Percentiles rank a stretch among this genome's conserved stretches.
These are phyloP conservation scores for Channa argus DNA, from an alignment of 2,113 vertebrate species.

Conservation along the genomic window DNA sequence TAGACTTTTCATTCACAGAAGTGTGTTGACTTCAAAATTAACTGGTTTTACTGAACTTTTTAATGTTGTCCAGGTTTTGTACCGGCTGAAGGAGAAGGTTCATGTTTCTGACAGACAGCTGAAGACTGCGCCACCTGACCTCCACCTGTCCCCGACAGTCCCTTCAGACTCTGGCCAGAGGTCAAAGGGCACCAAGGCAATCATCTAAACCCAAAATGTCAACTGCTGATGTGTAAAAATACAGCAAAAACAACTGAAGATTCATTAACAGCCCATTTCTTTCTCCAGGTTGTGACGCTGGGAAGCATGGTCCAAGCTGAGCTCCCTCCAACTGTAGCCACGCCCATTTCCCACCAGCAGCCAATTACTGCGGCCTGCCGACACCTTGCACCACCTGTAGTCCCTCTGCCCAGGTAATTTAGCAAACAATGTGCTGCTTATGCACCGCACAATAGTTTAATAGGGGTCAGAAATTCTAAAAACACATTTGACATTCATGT, in stretches of 20 bases:
- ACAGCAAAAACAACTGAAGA: rapidly evolving
- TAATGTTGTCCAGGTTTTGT: constrained; percentile 87
- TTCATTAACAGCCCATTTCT: not conserved
- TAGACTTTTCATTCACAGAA: not conserved
- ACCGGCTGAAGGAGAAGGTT: constrained; percentile 92
- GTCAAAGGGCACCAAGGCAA: constrained; percentile 74
- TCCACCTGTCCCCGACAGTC: constrained; percentile 84
- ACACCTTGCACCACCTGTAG: constrained; percentile 44
- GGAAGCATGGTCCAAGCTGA: constrained; percentile 93
- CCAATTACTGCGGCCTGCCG: constrained; percentile 64
- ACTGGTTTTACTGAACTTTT: no score
- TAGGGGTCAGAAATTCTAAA: no score
- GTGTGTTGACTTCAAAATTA: no score
- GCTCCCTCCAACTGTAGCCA: constrained; percentile 82
- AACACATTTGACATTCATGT: no score
- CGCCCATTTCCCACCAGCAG: constrained; percentile 65
- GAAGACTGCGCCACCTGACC: constrained; percentile 87
- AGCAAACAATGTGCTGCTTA: no score
- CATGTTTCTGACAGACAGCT: constrained; percentile 88
- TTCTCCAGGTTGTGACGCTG: constrained; percentile 52
- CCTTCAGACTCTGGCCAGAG: constrained; percentile 77
- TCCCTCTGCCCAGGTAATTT: constrained; percentile 58
- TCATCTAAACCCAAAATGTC: rapidly evolving
- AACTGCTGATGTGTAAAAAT: not conserved
- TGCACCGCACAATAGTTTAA: no score